Conservation (phyloP, 2,797 vertebrate genomes). For the Enteromius afrohamiltoni region DNA sequence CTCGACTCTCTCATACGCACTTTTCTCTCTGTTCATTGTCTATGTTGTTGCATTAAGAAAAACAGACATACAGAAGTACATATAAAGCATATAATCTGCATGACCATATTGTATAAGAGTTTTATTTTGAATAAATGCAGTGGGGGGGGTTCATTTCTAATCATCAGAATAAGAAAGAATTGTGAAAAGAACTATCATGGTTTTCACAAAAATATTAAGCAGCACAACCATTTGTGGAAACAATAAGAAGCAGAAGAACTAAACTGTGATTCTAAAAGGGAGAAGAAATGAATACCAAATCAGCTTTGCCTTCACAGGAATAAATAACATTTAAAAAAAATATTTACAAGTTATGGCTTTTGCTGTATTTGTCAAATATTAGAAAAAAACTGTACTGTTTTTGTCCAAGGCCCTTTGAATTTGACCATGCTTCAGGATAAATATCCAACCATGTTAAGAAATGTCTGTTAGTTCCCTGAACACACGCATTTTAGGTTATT, state of each 20-base stretch:
- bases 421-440: background rate
- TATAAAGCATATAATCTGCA: background rate
- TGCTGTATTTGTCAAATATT: background rate
- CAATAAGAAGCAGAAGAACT: background rate
- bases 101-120: background rate
- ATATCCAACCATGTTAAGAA: background rate
- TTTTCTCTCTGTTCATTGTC: conserved; percentile 76
- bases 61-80: conserved; percentile 4
- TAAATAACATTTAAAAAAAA: background rate
- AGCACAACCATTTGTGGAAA: background rate
- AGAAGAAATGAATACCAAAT: too few relatives aligned
- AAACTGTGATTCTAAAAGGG: background rate
- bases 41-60: conserved; percentile 55
- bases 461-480: background rate
- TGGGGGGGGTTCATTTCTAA: too few relatives aligned
- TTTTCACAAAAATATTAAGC: background rate
- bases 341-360: background rate
- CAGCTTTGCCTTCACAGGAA: background rate
- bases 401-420: background rate
- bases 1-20: conserved; percentile 66
- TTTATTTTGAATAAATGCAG: background rate
- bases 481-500: background rate
- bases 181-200: background rate
- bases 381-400: too few relatives aligned
- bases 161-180: too few relatives aligned